Percentiles rank a stretch among this genome's conserved stretches.
Conservation (phyloP, 1,140 invertebrate genomes). For the Euschistus heros region DNA sequence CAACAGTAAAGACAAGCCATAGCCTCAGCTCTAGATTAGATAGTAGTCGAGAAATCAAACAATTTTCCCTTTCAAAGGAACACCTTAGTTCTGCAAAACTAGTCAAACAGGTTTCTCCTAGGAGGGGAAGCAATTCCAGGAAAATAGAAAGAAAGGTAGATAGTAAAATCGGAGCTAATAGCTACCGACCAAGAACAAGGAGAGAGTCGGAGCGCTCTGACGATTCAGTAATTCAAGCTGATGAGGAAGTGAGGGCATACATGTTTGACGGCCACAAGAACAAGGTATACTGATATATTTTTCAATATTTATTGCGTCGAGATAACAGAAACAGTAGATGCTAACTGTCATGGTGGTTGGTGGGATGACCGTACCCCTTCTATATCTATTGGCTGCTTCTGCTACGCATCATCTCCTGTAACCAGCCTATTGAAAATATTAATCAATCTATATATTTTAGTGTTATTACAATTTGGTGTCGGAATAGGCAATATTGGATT, state of each 20-base stretch:
- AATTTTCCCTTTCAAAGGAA: slow-evolving; percentile 22
- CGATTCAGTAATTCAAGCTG: slow-evolving; percentile 19
- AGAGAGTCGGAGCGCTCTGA: slow-evolving; percentile 18
- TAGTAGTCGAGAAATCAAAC: neutral
- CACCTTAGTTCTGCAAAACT: slow-evolving; percentile 22
- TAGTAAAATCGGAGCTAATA: neutral
- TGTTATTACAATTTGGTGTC: too few species aligned
- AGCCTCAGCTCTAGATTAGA: neutral
- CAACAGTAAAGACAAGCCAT: neutral
- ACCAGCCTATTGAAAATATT: too few species aligned
- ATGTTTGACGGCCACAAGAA: slow-evolving; percentile 27
- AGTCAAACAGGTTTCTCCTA: slow-evolving; percentile 18
- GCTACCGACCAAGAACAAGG: neutral
- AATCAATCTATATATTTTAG: too few species aligned
- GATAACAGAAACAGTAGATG: too few species aligned
- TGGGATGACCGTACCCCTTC: neutral
- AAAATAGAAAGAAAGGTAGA: neutral
- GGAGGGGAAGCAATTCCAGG: neutral
- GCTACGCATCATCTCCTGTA: too few species aligned
- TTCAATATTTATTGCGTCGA: too few species aligned
- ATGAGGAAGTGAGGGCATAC: slow-evolving; percentile 24
- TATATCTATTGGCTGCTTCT: too few species aligned
- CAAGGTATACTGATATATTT: slow-evolving; percentile 29
- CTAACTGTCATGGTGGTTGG: slow-evolving; percentile 19
- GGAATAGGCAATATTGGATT: too few species aligned